Evolutionary conservation across 2,888 invertebrate genomes (phyloP).

Genomic region (Allacma fusca): DNA sequence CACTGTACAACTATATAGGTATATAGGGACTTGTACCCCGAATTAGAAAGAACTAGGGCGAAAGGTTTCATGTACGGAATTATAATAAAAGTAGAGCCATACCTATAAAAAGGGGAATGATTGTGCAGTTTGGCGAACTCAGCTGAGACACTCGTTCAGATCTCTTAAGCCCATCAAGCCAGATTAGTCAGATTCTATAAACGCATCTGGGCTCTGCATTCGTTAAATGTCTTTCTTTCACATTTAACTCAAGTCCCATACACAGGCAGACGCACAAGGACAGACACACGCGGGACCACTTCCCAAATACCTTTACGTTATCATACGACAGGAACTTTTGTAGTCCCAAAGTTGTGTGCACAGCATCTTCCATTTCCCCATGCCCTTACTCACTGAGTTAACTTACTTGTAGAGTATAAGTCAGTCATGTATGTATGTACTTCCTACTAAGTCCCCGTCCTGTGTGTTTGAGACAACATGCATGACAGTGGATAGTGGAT

Average conservation of each 20-base stretch:
- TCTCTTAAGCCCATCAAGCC: constrained; percentile 49
- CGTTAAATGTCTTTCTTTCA: constrained; percentile 22
- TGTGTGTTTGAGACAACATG: too few species aligned
- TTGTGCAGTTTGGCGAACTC: constrained; percentile 41
- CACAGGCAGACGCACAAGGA: too few species aligned
- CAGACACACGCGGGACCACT: constrained; percentile 11
- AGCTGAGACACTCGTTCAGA: constrained; percentile 43
- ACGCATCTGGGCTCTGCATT: constrained; percentile 29
- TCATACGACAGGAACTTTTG: background rate
- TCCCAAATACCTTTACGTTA: background rate
- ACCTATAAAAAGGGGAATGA: constrained; percentile 24
- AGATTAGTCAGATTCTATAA: constrained; percentile 49
- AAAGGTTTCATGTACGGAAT: too few species aligned
- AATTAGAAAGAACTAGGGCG: background rate
- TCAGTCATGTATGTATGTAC: too few species aligned
- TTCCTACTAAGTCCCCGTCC: too few species aligned
- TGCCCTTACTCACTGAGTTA: too few species aligned
- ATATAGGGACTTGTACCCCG: too few species aligned
- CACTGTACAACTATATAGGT: too few species aligned
- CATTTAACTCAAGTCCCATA: constrained; percentile 22
- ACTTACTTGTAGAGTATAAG: too few species aligned
- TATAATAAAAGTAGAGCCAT: background rate
- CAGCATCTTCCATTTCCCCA: too few species aligned
- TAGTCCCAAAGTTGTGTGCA: too few species aligned
- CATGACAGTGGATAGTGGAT: too few species aligned